Evolutionary conservation across 2,888 invertebrate species (phyloP), one percentile per base, ranked within the genome.

Genomic region (Agriopis aurantiaria): DNA sequence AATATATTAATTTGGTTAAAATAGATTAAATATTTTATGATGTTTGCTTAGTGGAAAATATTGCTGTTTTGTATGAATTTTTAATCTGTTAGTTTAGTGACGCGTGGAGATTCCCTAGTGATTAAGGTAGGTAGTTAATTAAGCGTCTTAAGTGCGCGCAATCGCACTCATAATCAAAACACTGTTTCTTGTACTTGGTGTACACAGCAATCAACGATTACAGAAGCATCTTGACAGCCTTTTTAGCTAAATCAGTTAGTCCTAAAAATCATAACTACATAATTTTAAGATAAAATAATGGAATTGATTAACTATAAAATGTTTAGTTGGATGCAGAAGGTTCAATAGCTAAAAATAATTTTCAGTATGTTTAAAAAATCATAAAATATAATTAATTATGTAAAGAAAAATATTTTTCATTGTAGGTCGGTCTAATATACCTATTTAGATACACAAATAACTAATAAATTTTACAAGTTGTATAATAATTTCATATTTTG

Each of bases 1-100:
- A 49, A 65, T 58, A 57, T 66, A 71, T 69, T 56, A 33, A 60
- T 69, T 72, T 65, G 65, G 62, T 69, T 68, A 62, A 68, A 69
- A 56, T 64, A 66, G n/a, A 61, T 68, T 69, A 59, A 49, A 65
- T 68, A 67, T 67, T 69, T 63, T 59, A 61, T 64, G 48, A 63
- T 23, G 52, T 64, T 45, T 46, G 40, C 48, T 48, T 62, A 41
- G 23, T 40, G 45, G 23, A 55, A 61, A 33, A 61, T 58, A 53
- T 61, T 55, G 66, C 48, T 60, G 52, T 57, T 51, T 45, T 57
- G 33, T 62, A 63, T 40, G 48, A 51, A 46, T 55, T 64, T 48
- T 55, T 56, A 48, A 10, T 14, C 46, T 46, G 46, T 56, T 61
- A 60, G 59, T 40, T 59, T 48, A 48, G 56, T 56, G 67, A 41